Conservation (phyloP, 2,797 vertebrate species). For the Heteromormyrus szaboi region DNA sequence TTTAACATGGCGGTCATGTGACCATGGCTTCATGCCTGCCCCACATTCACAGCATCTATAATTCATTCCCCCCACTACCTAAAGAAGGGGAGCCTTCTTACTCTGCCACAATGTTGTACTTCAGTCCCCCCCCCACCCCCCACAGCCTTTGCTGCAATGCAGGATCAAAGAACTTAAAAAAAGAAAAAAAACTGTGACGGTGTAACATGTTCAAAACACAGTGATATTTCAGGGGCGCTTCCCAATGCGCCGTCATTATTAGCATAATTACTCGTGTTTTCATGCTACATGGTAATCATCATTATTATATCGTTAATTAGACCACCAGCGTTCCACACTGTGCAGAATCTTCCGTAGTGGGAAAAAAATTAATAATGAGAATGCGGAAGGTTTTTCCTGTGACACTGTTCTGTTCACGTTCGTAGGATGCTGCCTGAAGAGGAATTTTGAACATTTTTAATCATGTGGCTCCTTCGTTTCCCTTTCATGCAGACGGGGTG, state of each 20-base stretch:
- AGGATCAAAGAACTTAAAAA: constrained; percentile 2
- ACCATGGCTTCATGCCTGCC: background rate
- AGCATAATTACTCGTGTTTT: constrained; percentile 8
- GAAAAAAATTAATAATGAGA: background rate
- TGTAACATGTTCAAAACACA: background rate
- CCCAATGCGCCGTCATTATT: background rate
- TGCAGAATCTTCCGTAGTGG: background rate
- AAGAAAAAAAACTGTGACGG: background rate
- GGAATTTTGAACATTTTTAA: constrained; percentile 9
- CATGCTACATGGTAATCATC: constrained; percentile 3
- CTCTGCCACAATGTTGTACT: background rate
- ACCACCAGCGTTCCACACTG: background rate
- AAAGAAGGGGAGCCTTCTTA: background rate
- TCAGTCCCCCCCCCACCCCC: background rate
- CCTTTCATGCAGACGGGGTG: background rate
- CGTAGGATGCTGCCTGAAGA: background rate
- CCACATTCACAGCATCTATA: background rate
- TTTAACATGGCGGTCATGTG: background rate
- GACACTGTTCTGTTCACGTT: background rate
- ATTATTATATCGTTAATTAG: constrained; percentile 18
- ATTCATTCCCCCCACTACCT: background rate
- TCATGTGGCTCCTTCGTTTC: background rate
- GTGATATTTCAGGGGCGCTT: background rate
- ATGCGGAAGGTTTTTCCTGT: background rate
- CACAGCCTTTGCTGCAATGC: background rate